phyloP scores from a whole-genome alignment of 2,888 invertebrate genomes.

The Ichneumoninae sp. region DNA sequence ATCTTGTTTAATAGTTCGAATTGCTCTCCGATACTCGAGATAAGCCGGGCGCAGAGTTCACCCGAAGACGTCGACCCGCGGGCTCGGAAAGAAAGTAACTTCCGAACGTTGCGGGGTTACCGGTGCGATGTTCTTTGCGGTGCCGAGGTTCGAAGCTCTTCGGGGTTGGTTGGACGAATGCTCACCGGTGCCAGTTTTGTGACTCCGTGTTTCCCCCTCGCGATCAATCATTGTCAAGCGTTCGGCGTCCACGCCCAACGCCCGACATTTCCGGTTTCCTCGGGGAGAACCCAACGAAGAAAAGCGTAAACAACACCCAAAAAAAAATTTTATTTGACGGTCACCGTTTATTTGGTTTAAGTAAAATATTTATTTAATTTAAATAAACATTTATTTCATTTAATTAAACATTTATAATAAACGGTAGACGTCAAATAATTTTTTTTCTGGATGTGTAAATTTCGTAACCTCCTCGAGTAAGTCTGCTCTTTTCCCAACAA shows the following conservation, averaged over 20 bases:
- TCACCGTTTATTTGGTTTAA: no score
- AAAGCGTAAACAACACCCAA: no score
- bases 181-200: background rate
- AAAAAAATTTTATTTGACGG: no score
- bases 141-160: slow-evolving; percentile 3
- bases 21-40: slow-evolving; percentile 1
- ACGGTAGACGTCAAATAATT: no score
- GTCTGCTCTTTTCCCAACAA: no score
- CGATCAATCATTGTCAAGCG: slow-evolving; percentile 77
- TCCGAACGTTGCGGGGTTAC: background rate
- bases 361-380: no score
- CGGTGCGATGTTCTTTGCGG: background rate
- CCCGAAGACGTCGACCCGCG: slow-evolving; percentile 5
- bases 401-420: no score
- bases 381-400: no score
- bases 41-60: slow-evolving; percentile 16
- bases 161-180: background rate
- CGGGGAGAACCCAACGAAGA: slow-evolving; percentile 1
- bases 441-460: no score
- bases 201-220: slow-evolving; percentile 43
- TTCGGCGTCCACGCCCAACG: slow-evolving; percentile 69
- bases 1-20: slow-evolving; percentile 5
- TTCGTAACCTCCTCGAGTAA: no score
- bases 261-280: slow-evolving; percentile 1
- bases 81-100: background rate